Percentiles rank a stretch among this genome's conserved stretches.
phyloP scores from a whole-genome alignment of 2,888 invertebrate genomes.

The Merodon equestris region DNA sequence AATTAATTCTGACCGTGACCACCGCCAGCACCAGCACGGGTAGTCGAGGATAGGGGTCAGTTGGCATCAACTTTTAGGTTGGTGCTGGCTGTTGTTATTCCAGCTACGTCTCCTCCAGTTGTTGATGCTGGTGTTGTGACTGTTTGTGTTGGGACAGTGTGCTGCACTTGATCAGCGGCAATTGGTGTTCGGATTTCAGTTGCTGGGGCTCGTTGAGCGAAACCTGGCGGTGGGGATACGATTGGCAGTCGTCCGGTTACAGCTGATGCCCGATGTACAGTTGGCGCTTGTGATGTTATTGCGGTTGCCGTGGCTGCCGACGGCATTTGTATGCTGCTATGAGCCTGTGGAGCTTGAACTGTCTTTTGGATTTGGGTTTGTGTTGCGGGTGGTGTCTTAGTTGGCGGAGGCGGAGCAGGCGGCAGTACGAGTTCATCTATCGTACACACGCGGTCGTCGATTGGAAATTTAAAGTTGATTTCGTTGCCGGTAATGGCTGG shows the following conservation, averaged over 20 bases:
- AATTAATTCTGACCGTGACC: slow-evolving; percentile 52
- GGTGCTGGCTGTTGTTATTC: slow-evolving; percentile 29
- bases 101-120: too few species aligned
- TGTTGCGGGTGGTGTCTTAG: slow-evolving; percentile 63
- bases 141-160: slow-evolving; percentile 21
- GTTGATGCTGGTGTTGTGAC: neutral
- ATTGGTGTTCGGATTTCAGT: slow-evolving; percentile 32
- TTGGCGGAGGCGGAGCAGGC: slow-evolving; percentile 74
- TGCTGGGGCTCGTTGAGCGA: slow-evolving; percentile 33
- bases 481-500: slow-evolving; percentile 75
- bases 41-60: slow-evolving; percentile 47
- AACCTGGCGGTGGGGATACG: slow-evolving; percentile 29
- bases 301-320: slow-evolving; percentile 70
- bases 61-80: slow-evolving; percentile 38
- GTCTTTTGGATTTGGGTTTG: slow-evolving; percentile 43
- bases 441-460: slow-evolving; percentile 79
- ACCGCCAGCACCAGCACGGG: neutral
- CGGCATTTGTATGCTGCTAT: slow-evolving; percentile 61
- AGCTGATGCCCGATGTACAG: slow-evolving; percentile 60
- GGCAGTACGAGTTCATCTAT: slow-evolving; percentile 78
- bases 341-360: slow-evolving; percentile 40
- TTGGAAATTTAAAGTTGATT: slow-evolving; percentile 82
- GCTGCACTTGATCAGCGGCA: slow-evolving; percentile 42
- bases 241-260: slow-evolving; percentile 22
- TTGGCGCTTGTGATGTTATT: slow-evolving; percentile 72